Percentiles rank a stretch among this genome's conserved stretches.
phyloP scores from a whole-genome alignment of 2,113 vertebrate species.

The Bostrychus sinensis region DNA sequence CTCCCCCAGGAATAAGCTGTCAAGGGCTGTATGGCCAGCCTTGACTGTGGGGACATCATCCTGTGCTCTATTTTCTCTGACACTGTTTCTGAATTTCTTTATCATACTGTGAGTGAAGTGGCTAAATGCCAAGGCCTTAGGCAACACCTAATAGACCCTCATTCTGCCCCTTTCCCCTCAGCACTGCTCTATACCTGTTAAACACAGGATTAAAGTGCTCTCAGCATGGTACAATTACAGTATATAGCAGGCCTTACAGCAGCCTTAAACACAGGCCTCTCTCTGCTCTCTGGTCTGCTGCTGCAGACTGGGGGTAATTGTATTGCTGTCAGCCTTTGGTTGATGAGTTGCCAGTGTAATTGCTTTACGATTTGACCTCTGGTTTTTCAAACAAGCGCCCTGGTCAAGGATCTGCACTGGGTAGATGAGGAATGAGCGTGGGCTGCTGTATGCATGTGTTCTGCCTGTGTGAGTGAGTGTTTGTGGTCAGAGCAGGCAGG shows the following conservation, averaged over 20 bases:
- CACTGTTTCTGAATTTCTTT: constrained; percentile 39
- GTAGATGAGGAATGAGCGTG: constrained; percentile 54
- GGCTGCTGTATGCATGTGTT: constrained; percentile 21
- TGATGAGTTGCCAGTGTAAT: constrained; percentile 72
- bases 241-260: constrained; percentile 45
- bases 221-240: constrained; percentile 57
- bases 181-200: constrained; percentile 59
- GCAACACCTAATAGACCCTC: constrained; percentile 57
- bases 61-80: constrained; percentile 38
- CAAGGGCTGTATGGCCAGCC: constrained; percentile 26
- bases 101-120: constrained; percentile 30
- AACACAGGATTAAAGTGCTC: constrained; percentile 69
- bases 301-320: constrained; percentile 67
- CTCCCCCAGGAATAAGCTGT: constrained; percentile 38
- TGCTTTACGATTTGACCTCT: constrained; percentile 75
- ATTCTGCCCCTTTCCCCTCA: constrained; percentile 22
- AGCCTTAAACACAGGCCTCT: constrained; percentile 60
- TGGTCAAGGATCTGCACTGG: constrained; percentile 68
- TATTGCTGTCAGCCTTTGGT: constrained; percentile 72
- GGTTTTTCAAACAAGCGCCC: constrained; percentile 66
- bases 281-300: constrained; percentile 37
- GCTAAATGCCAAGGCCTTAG: constrained; percentile 52
- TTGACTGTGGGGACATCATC: constrained; percentile 43
- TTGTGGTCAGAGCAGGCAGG: constrained; percentile 25
- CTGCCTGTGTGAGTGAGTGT: constrained; percentile 18